Evolutionary conservation across 2,888 invertebrate species (phyloP).

Genomic region (Stenurella melanura): DNA sequence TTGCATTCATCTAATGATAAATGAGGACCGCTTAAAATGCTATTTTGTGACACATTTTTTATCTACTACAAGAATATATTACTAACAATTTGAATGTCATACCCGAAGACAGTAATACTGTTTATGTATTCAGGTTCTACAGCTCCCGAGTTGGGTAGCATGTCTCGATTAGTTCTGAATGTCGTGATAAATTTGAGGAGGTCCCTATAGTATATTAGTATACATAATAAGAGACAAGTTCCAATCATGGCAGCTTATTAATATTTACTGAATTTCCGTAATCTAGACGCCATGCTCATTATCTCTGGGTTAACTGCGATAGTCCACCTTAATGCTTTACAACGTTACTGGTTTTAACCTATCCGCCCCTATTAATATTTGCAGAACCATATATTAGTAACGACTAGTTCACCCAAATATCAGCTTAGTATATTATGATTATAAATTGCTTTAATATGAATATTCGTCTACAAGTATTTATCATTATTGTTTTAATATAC

Average conservation of each 20-base stretch:
- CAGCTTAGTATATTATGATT: background rate
- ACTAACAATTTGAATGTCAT: too few species aligned
- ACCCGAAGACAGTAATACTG: too few species aligned
- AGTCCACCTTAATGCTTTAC: background rate
- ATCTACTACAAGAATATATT: too few species aligned
- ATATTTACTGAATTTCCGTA: slow-evolving; percentile 5
- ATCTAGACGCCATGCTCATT: slow-evolving; percentile 20
- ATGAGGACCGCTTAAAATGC: too few species aligned
- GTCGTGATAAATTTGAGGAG: background rate
- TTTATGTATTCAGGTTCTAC: too few species aligned
- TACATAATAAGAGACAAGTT: background rate
- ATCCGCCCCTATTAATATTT: slow-evolving; percentile 10
- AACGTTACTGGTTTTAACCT: slow-evolving; percentile 8
- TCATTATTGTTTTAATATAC: too few species aligned
- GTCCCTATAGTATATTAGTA: background rate
- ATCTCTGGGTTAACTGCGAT: slow-evolving; percentile 12
- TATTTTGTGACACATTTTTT: too few species aligned
- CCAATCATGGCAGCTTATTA: background rate
- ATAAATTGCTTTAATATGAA: background rate
- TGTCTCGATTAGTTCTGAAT: background rate
- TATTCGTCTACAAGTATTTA: background rate
- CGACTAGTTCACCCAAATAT: background rate
- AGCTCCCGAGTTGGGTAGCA: background rate
- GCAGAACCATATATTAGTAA: background rate
- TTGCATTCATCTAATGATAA: too few species aligned